These are phyloP conservation scores for Amiota communis DNA, from an alignment of 2,888 invertebrate species.

Conservation along the genomic window DNA sequence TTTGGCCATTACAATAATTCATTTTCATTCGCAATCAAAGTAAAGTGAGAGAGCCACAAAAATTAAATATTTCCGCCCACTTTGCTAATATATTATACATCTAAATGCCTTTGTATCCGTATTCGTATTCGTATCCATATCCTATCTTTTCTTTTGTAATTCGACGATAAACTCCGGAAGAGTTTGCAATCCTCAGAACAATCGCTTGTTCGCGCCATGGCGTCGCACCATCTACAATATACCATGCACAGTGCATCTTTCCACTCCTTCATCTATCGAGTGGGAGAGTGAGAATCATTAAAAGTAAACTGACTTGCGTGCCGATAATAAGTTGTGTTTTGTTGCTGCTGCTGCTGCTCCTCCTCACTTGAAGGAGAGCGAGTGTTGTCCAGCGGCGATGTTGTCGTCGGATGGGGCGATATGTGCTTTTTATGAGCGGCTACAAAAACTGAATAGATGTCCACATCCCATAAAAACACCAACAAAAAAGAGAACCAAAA, in stretches of 20 bases:
- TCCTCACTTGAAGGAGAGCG: slow-evolving; percentile 19
- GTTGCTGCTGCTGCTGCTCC: slow-evolving; percentile 22
- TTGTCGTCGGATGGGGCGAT: slow-evolving; percentile 48
- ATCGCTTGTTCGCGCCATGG: slow-evolving; percentile 25
- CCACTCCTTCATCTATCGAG: slow-evolving; percentile 28
- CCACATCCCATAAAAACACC: slow-evolving; percentile 54
- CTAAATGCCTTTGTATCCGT: slow-evolving; percentile 9
- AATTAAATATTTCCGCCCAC: background rate
- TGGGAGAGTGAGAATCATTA: slow-evolving; percentile 68
- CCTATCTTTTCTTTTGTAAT: slow-evolving; percentile 37
- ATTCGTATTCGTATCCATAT: background rate
- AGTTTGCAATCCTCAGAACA: slow-evolving; percentile 15
- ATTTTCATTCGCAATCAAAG: slow-evolving; percentile 12
- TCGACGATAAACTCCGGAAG: slow-evolving; percentile 47
- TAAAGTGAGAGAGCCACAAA: background rate
- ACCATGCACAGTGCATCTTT: background rate
- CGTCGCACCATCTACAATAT: background rate
- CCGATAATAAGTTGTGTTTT: slow-evolving; percentile 62
- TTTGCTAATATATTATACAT: background rate
- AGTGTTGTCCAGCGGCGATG: slow-evolving; percentile 46
- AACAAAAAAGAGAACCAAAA: slow-evolving; percentile 54
- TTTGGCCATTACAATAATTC: slow-evolving; percentile 11
- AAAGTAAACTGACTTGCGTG: slow-evolving; percentile 70
- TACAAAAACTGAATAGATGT: slow-evolving; percentile 67
- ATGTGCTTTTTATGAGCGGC: slow-evolving; percentile 65